Base-by-base conservation (phyloP, 2,888 invertebrate genomes). In the Cephonodes hylas region DNA sequence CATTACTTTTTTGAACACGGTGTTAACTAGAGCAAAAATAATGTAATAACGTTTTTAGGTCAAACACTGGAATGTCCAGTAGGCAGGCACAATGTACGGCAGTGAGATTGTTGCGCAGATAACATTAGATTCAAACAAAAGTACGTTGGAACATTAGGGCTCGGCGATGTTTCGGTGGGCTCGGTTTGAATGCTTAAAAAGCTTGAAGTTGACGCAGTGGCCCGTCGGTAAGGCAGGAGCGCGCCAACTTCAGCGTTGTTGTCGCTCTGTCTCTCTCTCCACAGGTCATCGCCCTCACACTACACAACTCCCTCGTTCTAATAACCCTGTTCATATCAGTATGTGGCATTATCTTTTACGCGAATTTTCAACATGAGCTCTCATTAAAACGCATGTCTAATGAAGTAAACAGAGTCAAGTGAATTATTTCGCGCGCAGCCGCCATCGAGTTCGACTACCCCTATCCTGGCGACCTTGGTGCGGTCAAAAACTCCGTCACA, bases 161-260 rank as follows among this genome's bases (percentile, higher is more conserved):
- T 48, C 48, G 3, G 27, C 15, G 15, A 25, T 7, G 5, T 48
- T 15, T 53, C 27, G 18, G 8, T 27, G 18, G 18, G 18, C 6
- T 53, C 31, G 18, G 8, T 27, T 53, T 53, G 31, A 31, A 27
- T 53, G 27, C 25, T 8, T 53, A 31, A 31, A 53, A 31, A 31
- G 53, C 48, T 48, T 48, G 27, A 48, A 27, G 48, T 48, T 53
- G 27, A 48, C 31, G 18, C 31, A 18, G 27, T 53, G 15, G 13
- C 4, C 23, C 44, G 44, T 22, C 22, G 13, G 8, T 61, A 59
- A 64, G 63, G 59, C 64, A 63, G 34, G 46, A 77, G 68, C 81
- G 88, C 84, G 81, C 90, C 83, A 91, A 91, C 90, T 91, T 91
- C 91, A 90, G 80, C 71, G 81, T 90, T 92, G 91, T 92, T 92